phyloP scores from a whole-genome alignment of 2,113 vertebrate species.

The Greenwoodochromis staneri region DNA sequence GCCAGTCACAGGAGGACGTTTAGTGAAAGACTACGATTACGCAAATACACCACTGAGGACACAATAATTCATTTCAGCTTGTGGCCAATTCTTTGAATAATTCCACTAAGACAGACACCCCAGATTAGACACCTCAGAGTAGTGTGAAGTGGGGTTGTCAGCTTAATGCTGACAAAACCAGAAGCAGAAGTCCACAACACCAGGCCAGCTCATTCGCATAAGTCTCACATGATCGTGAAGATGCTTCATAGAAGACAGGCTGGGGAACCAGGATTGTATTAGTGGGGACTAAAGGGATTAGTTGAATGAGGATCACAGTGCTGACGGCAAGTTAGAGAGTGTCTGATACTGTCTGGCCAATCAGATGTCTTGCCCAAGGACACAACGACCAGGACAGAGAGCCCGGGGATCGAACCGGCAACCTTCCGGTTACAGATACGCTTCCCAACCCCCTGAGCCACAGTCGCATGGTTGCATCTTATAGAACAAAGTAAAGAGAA shows the following conservation, averaged over 20 bases:
- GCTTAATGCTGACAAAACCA: background rate
- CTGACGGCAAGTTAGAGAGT: background rate
- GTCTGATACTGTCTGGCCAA: background rate
- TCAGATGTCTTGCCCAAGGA: background rate
- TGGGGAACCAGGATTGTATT: background rate
- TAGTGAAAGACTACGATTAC: background rate
- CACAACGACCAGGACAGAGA: too few relatives aligned
- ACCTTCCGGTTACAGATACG: too few relatives aligned
- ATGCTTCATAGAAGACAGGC: background rate
- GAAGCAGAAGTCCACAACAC: background rate
- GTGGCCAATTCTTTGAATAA: background rate
- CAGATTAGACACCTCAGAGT: background rate
- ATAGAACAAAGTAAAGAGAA: background rate
- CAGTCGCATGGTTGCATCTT: too few relatives aligned
- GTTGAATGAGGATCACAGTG: background rate
- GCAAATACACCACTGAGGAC: background rate
- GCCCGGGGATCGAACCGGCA: too few relatives aligned
- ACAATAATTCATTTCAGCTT: background rate
- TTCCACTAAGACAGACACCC: background rate
- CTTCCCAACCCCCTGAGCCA: too few relatives aligned
- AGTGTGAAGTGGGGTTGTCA: background rate
- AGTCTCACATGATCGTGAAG: background rate
- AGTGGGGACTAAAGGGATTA: background rate
- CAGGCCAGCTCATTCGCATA: background rate
- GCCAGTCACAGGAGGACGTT: background rate